Conservation (phyloP, 2,888 invertebrate species). For the Megalurothrips usitatus region DNA sequence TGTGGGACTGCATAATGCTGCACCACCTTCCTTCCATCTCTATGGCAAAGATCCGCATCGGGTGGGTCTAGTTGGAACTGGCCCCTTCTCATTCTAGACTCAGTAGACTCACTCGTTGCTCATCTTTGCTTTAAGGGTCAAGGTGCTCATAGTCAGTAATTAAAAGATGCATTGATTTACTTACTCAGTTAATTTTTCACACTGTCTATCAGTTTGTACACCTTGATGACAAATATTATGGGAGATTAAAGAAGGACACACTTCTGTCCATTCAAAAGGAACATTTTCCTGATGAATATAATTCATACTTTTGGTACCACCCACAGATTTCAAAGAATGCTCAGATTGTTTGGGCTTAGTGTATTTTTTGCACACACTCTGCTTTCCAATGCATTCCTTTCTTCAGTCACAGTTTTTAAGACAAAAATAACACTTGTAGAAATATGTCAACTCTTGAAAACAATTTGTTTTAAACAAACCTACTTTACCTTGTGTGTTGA, state of each 20-base stretch:
- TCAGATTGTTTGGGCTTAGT: not conserved
- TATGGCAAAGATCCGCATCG: too few relatives aligned
- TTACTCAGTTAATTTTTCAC: not conserved
- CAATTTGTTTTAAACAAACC: not conserved
- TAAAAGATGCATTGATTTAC: not conserved
- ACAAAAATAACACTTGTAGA: not conserved
- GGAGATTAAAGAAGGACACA: not conserved
- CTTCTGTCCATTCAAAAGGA: conserved; percentile 6
- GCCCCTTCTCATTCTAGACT: too few relatives aligned
- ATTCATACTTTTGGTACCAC: not conserved
- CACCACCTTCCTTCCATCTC: too few relatives aligned
- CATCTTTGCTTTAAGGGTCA: too few relatives aligned
- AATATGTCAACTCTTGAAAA: not conserved
- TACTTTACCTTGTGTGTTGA: not conserved
- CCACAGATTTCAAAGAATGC: not conserved
- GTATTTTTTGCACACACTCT: not conserved
- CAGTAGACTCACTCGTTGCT: too few relatives aligned
- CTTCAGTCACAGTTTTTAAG: not conserved
- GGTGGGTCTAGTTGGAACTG: too few relatives aligned
- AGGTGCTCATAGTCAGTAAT: too few relatives aligned
- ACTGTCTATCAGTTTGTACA: not conserved
- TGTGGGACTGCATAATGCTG: too few relatives aligned
- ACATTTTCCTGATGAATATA: not conserved
- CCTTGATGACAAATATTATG: conserved; percentile 1
- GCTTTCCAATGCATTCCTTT: not conserved